phyloP scores from a whole-genome alignment of 2,113 vertebrate genomes.

The Coptodon rendalli region DNA sequence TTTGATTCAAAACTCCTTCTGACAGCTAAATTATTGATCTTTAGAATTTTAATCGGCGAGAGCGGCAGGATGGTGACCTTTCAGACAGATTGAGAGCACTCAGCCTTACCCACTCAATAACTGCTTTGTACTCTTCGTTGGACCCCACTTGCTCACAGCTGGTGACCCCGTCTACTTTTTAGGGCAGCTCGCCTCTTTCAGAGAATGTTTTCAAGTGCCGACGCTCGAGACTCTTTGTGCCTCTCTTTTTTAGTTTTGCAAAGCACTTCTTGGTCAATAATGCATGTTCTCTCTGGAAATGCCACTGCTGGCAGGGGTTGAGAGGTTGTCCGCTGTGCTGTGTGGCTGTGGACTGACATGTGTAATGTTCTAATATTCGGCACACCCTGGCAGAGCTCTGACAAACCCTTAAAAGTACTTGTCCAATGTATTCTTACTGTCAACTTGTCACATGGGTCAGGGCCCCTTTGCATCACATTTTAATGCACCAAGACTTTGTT shows the following conservation, averaged over 20 bases:
- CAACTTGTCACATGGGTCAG: neutral
- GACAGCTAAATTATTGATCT: constrained; percentile 5
- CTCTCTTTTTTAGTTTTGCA: constrained; percentile 1
- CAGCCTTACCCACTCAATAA: constrained; percentile 4
- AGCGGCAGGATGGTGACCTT: constrained; percentile 40
- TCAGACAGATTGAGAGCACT: constrained; percentile 15
- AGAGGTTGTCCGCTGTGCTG: neutral
- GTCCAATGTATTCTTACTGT: neutral
- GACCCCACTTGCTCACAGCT: constrained; percentile 29
- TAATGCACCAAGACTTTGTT: neutral
- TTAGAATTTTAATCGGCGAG: constrained; percentile 2
- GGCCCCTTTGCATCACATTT: neutral
- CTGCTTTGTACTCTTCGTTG: constrained; percentile 18
- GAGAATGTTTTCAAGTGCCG: constrained; percentile 12
- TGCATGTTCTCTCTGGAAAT: constrained; percentile 29
- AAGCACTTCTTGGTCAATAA: constrained; percentile 42
- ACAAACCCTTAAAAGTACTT: neutral
- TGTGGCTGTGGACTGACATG: neutral
- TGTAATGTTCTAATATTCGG: neutral
- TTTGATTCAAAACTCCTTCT: neutral
- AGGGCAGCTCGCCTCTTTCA: neutral
- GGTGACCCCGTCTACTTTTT: constrained; percentile 15
- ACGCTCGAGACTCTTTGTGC: constrained; percentile 12
- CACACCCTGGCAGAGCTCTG: neutral
- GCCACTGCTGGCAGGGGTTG: neutral